Base-by-base conservation (phyloP, 1,140 invertebrate genomes). In the Drosophila prosaltans region DNA sequence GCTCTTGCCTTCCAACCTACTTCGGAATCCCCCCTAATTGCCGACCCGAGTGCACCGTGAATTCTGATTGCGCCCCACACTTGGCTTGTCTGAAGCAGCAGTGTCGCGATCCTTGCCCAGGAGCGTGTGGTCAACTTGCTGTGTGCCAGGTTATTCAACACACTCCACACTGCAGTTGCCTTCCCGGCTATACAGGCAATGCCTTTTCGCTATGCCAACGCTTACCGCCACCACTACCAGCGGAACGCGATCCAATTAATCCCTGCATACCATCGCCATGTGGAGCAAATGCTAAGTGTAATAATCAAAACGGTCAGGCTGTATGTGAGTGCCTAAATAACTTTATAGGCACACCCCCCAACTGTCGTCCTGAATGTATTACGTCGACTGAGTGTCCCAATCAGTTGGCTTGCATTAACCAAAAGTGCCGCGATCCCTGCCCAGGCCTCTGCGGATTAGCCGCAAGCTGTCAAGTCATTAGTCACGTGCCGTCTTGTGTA, bases 61-160 rank as follows among this genome's bases (percentile, higher is more conserved):
- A 95, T 72, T 94, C 94, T 11, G 95, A 96, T 88, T 96, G 96
- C 91, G 69, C 94, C 0, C 93, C 93, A 28, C 93, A 94, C 65
- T 81, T 94, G 74, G 95, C 95, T 39, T 96, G 96, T 90, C 93
- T 95, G n/a, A 96, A 95, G 82, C 94, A 95, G 75, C 95, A 95
- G 81, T 97, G 96, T 81, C 92, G 92, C 58, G 94, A 96, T 88
- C 95, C 95, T 30, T 96, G 95, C 74, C 93, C 93, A 7, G 95
- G 95, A 21, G 94, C 95, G 2, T 97, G 96, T 90, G 96, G 95
- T 2, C 72, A 93, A 1, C 94, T 95, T 78, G 94, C 97, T 3
- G 92, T 95, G 40, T 98, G 97, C 89, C 94, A 95, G 92, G 96
- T 97, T 2, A 94, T 97, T n/a, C 96, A 95, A 76, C 97, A 97